Percentiles rank a stretch among this genome's conserved stretches.
Conservation (phyloP, 2,888 invertebrate species). For the Thysanoteuthis rhombus region DNA sequence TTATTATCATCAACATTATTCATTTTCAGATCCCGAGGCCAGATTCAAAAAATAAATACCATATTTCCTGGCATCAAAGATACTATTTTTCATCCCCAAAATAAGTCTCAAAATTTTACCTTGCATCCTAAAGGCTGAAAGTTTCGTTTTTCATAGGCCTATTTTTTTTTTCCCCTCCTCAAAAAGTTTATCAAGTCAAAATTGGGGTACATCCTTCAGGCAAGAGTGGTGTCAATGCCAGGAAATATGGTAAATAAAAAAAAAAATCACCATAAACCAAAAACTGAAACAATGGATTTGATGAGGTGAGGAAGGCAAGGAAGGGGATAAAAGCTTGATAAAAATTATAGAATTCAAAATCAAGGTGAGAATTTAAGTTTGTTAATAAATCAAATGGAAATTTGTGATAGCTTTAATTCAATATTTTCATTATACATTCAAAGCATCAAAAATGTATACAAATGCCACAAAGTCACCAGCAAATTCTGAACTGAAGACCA, state of each 20-base stretch:
- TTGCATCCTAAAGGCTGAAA: too few species aligned
- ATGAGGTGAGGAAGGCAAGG: neutral
- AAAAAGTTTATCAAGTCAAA: too few species aligned
- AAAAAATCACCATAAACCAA: neutral
- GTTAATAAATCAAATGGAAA: neutral
- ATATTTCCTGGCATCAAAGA: too few species aligned
- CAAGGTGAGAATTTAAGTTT: neutral
- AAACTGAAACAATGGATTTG: neutral
- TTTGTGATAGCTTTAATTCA: neutral
- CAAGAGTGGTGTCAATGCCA: too few species aligned
- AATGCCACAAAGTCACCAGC: neutral
- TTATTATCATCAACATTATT: neutral
- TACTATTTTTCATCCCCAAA: too few species aligned
- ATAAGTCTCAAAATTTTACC: too few species aligned
- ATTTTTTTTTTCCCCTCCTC: neutral
- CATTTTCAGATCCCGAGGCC: neutral
- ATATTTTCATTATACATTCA: neutral
- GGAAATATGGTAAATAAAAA: too few species aligned
- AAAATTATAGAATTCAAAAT: neutral
- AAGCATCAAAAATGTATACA: neutral
- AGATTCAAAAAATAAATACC: too few species aligned
- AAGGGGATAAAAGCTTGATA: neutral
- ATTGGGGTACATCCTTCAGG: too few species aligned
- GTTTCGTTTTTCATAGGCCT: too few species aligned
- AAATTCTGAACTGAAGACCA: neutral